A percentile compares a stretch with the other conserved stretches of the same genome.
phyloP scores from a whole-genome alignment of 2,888 invertebrate species.

The Caenorhabditis sinica region DNA sequence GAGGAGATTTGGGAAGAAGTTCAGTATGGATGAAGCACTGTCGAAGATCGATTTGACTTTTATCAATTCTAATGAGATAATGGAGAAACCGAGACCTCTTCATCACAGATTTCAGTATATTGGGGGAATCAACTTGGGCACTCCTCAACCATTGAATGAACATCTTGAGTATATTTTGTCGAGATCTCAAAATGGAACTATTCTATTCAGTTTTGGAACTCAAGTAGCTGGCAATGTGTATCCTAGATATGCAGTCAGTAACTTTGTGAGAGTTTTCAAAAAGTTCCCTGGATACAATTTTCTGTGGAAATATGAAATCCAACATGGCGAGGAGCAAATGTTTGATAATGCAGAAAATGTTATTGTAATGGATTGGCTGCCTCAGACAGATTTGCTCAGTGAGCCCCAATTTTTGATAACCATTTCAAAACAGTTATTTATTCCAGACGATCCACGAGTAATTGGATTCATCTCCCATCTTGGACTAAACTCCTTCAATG shows the following conservation, averaged over 20 bases:
- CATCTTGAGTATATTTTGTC: conserved; percentile 2
- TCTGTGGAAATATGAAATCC: conserved; percentile 73
- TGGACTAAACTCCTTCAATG: conserved; percentile 69
- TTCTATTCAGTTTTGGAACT: conserved; percentile 61
- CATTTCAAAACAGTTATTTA: background rate
- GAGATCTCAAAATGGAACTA: conserved; percentile 31
- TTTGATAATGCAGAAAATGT: conserved; percentile 65
- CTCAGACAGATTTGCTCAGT: conserved; percentile 74
- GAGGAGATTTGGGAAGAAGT: conserved; percentile 12
- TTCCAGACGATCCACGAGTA: conserved; percentile 65
- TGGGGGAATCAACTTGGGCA: conserved; percentile 72
- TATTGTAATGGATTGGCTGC: conserved; percentile 68
- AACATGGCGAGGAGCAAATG: conserved; percentile 56
- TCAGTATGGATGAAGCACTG: conserved; percentile 1
- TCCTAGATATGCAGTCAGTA: conserved; percentile 57
- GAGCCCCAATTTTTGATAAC: conserved; percentile 2
- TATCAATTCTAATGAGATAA: conserved; percentile 77
- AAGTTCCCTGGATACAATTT: conserved; percentile 73
- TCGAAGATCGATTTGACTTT: conserved; percentile 58
- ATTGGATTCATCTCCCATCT: conserved; percentile 70
- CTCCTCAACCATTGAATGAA: conserved; percentile 51
- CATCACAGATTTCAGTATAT: conserved; percentile 74
- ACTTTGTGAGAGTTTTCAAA: conserved; percentile 71
- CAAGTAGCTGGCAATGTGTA: conserved; percentile 55
- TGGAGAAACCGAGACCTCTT: conserved; percentile 75